Base-by-base conservation (phyloP, 2,888 invertebrate genomes). In the Poecilus cupreus region DNA sequence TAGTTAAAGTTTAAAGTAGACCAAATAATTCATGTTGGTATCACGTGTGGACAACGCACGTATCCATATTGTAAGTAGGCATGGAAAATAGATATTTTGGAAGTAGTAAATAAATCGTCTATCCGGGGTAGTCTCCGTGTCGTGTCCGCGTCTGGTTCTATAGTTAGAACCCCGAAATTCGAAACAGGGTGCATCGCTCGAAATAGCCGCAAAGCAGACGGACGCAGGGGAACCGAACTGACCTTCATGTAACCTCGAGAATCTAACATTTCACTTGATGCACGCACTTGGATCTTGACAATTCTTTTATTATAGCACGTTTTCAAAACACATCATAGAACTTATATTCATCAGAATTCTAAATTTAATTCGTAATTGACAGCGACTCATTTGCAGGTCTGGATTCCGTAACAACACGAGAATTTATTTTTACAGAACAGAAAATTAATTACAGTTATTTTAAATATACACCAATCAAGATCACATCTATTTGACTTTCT, bases 71-170 rank as follows among this genome's bases (percentile, higher is more conserved):
- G 68, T 20, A 22, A 13, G 26, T 6, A 24, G 60, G 6, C 10
- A 20, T 39, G 18, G 16, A 18, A n/a, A 39, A 46, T 70, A 74
- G 49, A 22, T 74, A 74, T 74, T 74, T 74, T 74, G 32, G 51
- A 74, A 74, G 74, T 22, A 26, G 26, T 64, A 78, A 78, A 78
- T 78, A 78, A 60, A 46, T 64, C 64, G 78, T 76, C 78, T 57
- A 46, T 43, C 64, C 78, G 46, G 78, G 64, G 64, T 78, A 51
- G 74, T 13, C n/a, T n/a, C n/a, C n/a, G n/a, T n/a, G 16, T 10
- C 46, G n/a, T 24, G 51, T 46, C 49, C 46, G 51, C 74, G 78
- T 78, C 76, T 78, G 46, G 78, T 39, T 78, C 78, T 78, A 78
- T 43, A 78, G 78, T 46, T 78, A 78, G 78, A 78, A 54, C 75